phyloP scores from a whole-genome alignment of 1,140 invertebrate species.

The Heliconius eleuchia region DNA sequence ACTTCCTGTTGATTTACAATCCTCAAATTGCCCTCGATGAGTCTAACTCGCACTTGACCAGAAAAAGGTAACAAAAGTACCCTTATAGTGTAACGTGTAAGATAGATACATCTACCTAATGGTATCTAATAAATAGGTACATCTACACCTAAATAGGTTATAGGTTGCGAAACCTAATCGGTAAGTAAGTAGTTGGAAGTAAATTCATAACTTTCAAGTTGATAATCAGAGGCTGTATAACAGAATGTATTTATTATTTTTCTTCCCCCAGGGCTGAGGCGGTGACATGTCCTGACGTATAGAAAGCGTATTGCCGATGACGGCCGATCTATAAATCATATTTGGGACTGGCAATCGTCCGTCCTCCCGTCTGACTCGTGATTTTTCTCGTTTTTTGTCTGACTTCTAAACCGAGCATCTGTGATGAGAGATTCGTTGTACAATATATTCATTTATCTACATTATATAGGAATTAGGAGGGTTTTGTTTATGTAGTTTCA shows the following conservation, averaged over 20 bases:
- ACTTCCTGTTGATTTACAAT: too few species aligned
- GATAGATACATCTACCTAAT: too few species aligned
- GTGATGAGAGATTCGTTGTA: slow-evolving; percentile 51
- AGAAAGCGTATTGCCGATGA: slow-evolving; percentile 78
- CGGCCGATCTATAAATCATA: slow-evolving; percentile 79
- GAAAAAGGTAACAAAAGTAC: too few species aligned
- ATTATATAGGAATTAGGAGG: neutral
- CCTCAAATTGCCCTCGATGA: too few species aligned
- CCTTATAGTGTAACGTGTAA: too few species aligned
- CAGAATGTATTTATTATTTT: slow-evolving; percentile 61
- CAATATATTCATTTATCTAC: slow-evolving; percentile 12
- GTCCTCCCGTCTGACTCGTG: slow-evolving; percentile 66
- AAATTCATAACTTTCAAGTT: neutral
- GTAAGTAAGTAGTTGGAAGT: neutral
- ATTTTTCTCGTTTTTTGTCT: slow-evolving; percentile 79
- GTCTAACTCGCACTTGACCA: too few species aligned
- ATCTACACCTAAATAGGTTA: too few species aligned
- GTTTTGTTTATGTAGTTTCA: neutral
- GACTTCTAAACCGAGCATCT: slow-evolving; percentile 66
- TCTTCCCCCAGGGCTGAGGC: slow-evolving; percentile 51
- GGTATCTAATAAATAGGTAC: too few species aligned
- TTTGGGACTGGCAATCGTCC: slow-evolving; percentile 70
- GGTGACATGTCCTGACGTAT: slow-evolving; percentile 75
- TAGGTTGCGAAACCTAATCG: too few species aligned
- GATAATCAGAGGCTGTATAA: slow-evolving; percentile 29